Evolutionary conservation across 2,113 vertebrate genomes (phyloP), one percentile per base, ranked within the genome.

Genomic region (Dipodomys ordii): DNA sequence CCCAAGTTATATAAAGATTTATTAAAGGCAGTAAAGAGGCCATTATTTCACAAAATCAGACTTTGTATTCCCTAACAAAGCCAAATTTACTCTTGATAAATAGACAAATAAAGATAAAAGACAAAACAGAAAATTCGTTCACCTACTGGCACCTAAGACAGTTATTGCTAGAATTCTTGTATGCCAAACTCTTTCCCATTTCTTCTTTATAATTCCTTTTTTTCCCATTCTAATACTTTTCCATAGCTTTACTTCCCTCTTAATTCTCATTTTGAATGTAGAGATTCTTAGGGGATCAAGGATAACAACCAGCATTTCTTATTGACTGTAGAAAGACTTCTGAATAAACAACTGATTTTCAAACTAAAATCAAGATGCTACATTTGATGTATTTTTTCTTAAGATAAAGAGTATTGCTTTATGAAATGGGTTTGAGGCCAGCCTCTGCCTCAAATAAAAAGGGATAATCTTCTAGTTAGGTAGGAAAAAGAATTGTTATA

Each of bases 281-380:
- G 18, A 16, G 64, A 76, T 2, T 95, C 27, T 53, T 46, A 64
- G 9, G 87, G 64, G 22, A 86, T 87, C 87, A 28, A 82, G n/a
- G 25, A 94, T 68, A 76, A 87, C 28, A 57, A 32, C 19, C 46
- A 92, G 22, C 6, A 81, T 69, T 80, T 89, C 20, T 89, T 46
- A 80, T 32, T 32, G 12, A 67, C 74, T 12, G 16, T 46, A 76
- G n/a, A 57, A 49, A 57, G 19, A 74, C 57, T 85, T 80, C 53
- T 57, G 12, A 18, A 57, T 57, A 57, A 57, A 57, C 53, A 57
- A 57, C 9, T 69, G 32, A 83, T 62, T 76, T 53, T 62, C 28
- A 92, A 79, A 85, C 39, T 88, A 60, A 67, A 83, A 67, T 30
- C 46, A 30, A 83, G 23, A 64, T 78, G 64, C 35, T 28, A 88